These are phyloP conservation scores for Apoda limacodes DNA, from an alignment of 2,888 invertebrate species.

Conservation along the genomic window DNA sequence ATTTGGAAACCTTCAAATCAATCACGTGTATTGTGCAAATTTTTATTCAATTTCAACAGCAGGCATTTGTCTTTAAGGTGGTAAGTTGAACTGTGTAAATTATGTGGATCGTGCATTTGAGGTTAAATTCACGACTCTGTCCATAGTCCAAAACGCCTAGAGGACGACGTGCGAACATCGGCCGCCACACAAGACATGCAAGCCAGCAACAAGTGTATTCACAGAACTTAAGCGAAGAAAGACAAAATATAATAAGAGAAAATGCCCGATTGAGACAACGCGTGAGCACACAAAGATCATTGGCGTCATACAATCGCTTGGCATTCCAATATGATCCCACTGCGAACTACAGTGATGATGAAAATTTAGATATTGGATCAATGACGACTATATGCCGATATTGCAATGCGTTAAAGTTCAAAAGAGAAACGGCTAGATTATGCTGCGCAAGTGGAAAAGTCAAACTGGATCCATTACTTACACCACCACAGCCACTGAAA, in stretches of 20 bases:
- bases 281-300: conserved; percentile 22
- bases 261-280: conserved; percentile 24
- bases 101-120: conserved; percentile 18
- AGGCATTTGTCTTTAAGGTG: conserved; percentile 24
- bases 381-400: too few relatives aligned
- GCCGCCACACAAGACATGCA: conserved; percentile 24
- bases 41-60: conserved; percentile 20
- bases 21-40: conserved; percentile 20
- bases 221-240: conserved; percentile 19
- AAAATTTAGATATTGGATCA: too few relatives aligned
- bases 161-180: conserved; percentile 25
- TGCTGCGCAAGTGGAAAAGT: conserved; percentile 40
- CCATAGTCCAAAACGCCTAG: conserved; percentile 24
- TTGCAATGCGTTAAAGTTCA: too few relatives aligned
- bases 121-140: conserved; percentile 22
- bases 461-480: conserved; percentile 29
- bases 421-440: too few relatives aligned
- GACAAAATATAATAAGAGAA: conserved; percentile 9
- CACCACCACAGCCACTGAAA: conserved; percentile 33
- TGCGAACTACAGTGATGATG: too few relatives aligned
- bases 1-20: conserved; percentile 16
- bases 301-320: conserved; percentile 22
- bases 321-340: conserved; percentile 28
- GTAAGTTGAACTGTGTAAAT: conserved; percentile 21
- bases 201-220: conserved; percentile 21